Evolutionary conservation across 2,113 vertebrate species (phyloP).

Genomic region (Eulemur macaco): DNA sequence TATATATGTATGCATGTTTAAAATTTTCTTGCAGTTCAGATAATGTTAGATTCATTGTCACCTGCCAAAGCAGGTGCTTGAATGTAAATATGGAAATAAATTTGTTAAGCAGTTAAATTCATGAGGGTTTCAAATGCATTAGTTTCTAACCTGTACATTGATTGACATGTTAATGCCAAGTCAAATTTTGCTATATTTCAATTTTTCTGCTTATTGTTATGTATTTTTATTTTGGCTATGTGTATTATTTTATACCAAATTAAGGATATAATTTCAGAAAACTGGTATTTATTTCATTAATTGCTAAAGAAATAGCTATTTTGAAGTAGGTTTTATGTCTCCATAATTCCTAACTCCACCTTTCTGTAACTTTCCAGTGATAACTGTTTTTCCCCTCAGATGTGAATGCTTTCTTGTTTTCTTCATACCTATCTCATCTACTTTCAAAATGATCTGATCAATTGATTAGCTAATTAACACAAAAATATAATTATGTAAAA

Average conservation of each 20-base stretch:
- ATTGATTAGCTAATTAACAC: neutral
- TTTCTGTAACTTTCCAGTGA: neutral
- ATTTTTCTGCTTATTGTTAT: neutral
- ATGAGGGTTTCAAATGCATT: neutral
- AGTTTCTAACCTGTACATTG: neutral
- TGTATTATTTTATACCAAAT: neutral
- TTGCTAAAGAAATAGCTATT: neutral
- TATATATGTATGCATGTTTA: neutral
- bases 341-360: neutral
- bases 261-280: neutral
- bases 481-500: neutral
- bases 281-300: neutral
- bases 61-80: neutral
- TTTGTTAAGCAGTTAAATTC: conserved; percentile 1
- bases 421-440: neutral
- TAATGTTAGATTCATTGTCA: conserved; percentile 18
- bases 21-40: neutral
- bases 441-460: neutral
- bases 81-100: conserved; percentile 12
- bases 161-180: neutral
- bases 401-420: neutral
- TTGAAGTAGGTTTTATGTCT: neutral
- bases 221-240: neutral
- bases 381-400: neutral
- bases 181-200: neutral